Base-by-base conservation (phyloP, 35 echinoderm and acorn worm species). In the Holothuria glaberrima region DNA sequence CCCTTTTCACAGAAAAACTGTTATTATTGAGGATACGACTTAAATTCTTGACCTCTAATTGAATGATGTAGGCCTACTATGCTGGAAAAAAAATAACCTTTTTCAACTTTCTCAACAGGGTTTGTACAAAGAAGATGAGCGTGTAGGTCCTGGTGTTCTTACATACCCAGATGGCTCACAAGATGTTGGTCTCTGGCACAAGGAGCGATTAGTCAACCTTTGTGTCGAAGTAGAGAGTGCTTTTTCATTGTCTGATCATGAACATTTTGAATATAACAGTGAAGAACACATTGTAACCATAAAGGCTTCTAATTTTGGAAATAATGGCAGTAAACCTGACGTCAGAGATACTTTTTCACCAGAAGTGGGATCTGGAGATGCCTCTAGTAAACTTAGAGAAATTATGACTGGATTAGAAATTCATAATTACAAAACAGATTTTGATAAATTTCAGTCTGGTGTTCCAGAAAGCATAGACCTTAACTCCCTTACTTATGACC, bases 81-180 rank as follows among this genome's bases (percentile, higher is more conserved):
- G 7, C 36, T 41, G 7, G 7, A 41, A 7, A 7, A 41, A 41
- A 4, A 1, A 68, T 27, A 36, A 30, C 27, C 21, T 59, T 58
- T 27, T 30, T 59, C 21, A 58, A 0, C 12, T 57, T 24, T 71
- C 45, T 86, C 41, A 25, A 14, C 70, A 99, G 97, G 97, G 97
- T 71, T 89, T 99, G 26, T 99, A 99, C 91, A 99, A 95, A 68
- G 77, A 86, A 26, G 97, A 93, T 75, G 97, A 99, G 58, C 81
- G 97, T 50, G 52, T 82, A 16, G 97, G 97, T 1, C 96, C 97
- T 14, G 97, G 97, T 44, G 52, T 99, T 20, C 46, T 95, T 12
- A 92, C 88, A 1, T 95, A 99, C 60, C 72, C 90, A 29, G 91
- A 93, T 32, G 86, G 80, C 17, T 45, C n/a, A 0, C 91, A 99